Base-by-base conservation (phyloP, 2,797 vertebrate species). In the Anisognathus igniventris region DNA sequence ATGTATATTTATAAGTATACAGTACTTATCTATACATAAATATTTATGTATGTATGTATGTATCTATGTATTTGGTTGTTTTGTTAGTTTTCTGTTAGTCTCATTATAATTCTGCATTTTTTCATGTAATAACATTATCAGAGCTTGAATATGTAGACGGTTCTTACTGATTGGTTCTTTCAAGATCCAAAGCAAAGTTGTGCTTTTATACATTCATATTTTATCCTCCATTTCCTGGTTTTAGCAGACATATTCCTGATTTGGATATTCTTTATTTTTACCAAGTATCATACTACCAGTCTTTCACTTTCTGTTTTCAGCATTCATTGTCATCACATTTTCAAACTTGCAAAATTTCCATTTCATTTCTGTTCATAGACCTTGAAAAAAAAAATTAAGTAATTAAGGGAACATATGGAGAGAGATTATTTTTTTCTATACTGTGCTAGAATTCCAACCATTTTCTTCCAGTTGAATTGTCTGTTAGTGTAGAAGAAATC, bases 21-120 rank as follows among this genome's bases (percentile, higher is more conserved):
- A 64, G 3, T 62, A 60, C 10, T 54, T 7, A 6, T 3, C 1
- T 18, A 23, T 21, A 3, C 3, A 5, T 23, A 3, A n/a, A 12
- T 16, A 40, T 40, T 2, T 31, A 21, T 53, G 5, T 21, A n/a
- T n/a, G 8, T 14, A 50, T 30, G 50, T 19, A 14, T 22, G 50
- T 14, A 14, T 22, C 28, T 14, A 9, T 25, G 9, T 51, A 1
- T 53, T 5, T 56, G 2, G 44, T 3, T 42, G 15, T 1, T 48
- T 17, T 62, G 8, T 23, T 66, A 51, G 5, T 31, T 33, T 58
- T n/a, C 15, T 40, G 0, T 84, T 61, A 42, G 39, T 61, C 21
- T 45, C 23, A 48, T 74, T 21, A n/a, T 37, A 61, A 68, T 76
- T 91, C 20, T 51, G 6, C 14, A 57, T 68, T 1, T 0, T 72